phyloP scores from a whole-genome alignment of 2,888 invertebrate genomes.

The Drosophila leonis region DNA sequence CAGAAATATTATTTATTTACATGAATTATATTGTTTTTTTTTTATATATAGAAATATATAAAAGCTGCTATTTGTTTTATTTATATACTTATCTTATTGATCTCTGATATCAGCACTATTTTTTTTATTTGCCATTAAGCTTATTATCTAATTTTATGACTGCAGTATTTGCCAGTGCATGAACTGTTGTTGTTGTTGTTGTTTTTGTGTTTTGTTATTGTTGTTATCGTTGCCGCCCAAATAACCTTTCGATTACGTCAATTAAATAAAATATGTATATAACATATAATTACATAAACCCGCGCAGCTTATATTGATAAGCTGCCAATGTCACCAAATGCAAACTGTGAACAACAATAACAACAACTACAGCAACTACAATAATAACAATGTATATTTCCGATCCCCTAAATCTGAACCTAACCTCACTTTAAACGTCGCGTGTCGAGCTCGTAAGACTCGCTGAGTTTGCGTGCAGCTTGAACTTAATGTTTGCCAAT shows the following conservation, averaged over 20 bases:
- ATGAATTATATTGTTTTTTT: background rate
- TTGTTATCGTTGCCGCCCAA: conserved; percentile 55
- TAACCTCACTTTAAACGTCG: conserved; percentile 24
- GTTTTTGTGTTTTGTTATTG: conserved; percentile 14
- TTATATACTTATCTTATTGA: background rate
- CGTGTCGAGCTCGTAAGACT: conserved; percentile 13
- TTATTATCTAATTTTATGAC: conserved; percentile 20
- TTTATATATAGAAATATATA: background rate
- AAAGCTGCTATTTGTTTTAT: background rate
- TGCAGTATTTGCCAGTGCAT: conserved; percentile 13
- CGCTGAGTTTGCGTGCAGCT: conserved; percentile 27
- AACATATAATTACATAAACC: conserved; percentile 60
- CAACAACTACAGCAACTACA: conserved; percentile 25
- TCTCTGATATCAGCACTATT: background rate
- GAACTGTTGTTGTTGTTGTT: conserved; percentile 11
- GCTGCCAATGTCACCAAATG: conserved; percentile 56
- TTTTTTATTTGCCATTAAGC: conserved; percentile 2
- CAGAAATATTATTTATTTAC: background rate
- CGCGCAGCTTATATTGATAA: conserved; percentile 51
- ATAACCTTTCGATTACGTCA: conserved; percentile 74
- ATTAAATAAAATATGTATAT: conserved; percentile 64
- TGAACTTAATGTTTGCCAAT: conserved; percentile 14
- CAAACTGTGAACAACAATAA: conserved; percentile 48
- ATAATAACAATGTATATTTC: conserved; percentile 26
- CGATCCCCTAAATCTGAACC: conserved; percentile 24